Conservation (phyloP, 2,113 vertebrate genomes). For the Gallinago undulata region DNA sequence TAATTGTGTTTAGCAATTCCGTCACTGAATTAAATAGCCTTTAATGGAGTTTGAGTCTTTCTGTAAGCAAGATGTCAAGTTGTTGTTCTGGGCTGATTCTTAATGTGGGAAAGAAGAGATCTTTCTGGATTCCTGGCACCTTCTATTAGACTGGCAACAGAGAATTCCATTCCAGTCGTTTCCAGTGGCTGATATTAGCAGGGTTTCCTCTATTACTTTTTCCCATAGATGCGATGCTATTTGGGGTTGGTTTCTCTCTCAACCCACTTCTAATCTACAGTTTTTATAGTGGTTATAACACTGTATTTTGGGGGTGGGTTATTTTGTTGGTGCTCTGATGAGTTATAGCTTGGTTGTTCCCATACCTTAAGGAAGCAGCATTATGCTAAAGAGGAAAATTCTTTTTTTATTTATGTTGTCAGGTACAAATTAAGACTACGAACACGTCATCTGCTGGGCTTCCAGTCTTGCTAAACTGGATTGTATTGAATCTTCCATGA, state of each 20-base stretch:
- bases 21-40: background rate
- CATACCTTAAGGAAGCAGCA: background rate
- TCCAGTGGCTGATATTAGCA: background rate
- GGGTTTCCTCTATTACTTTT: background rate
- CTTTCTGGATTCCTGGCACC: background rate
- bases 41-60: background rate
- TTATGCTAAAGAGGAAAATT: background rate
- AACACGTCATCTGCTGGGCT: background rate
- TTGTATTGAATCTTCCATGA: background rate
- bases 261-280: background rate
- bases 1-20: background rate
- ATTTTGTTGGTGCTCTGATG: background rate
- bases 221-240: background rate
- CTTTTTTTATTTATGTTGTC: background rate
- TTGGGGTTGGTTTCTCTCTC: background rate
- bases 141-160: background rate
- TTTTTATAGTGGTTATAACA: background rate
- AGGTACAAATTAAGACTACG: background rate
- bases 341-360: background rate
- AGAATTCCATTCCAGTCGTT: background rate
- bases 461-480: background rate
- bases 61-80: background rate
- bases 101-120: background rate
- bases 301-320: background rate
- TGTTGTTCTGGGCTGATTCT: background rate